Evolutionary conservation across 53 echinoderm and acorn worm genomes (phyloP).

Genomic region (Mesocentrotus franciscanus): DNA sequence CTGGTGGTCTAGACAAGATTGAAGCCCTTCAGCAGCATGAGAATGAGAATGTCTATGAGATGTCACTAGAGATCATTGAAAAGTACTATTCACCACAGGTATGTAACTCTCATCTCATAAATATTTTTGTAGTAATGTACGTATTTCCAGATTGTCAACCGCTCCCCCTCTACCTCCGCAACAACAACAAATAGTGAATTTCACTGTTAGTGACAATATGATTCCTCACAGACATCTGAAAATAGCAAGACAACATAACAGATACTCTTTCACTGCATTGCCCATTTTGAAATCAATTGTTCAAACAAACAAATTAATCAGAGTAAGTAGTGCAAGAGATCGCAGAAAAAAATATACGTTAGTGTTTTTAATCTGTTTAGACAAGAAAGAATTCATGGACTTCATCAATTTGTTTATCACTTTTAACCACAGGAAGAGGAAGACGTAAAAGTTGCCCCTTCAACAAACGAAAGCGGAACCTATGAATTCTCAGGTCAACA

Average conservation of each 20-base stretch:
- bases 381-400: background rate
- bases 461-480: constrained; percentile 50
- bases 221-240: too few species aligned
- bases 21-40: constrained; percentile 89
- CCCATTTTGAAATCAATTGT: too few species aligned
- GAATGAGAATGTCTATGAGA: constrained; percentile 85
- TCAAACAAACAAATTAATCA: too few species aligned
- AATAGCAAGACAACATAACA: too few species aligned
- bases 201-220: too few species aligned
- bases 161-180: too few species aligned
- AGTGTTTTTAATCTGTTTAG: background rate
- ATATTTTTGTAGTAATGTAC: constrained; percentile 1
- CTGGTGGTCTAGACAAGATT: constrained; percentile 83
- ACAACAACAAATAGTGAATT: too few species aligned
- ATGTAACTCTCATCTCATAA: background rate
- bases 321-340: too few species aligned
- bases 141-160: background rate
- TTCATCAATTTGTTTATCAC: background rate
- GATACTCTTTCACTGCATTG: too few species aligned
- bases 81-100: constrained; percentile 91
- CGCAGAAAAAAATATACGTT: too few species aligned
- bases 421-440: constrained; percentile 53
- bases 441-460: constrained; percentile 58
- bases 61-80: constrained; percentile 84
- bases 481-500: constrained; percentile 61